Percentiles rank a stretch among this genome's conserved stretches.
phyloP scores from a whole-genome alignment of 1,140 invertebrate species.

The Drosophila insularis region DNA sequence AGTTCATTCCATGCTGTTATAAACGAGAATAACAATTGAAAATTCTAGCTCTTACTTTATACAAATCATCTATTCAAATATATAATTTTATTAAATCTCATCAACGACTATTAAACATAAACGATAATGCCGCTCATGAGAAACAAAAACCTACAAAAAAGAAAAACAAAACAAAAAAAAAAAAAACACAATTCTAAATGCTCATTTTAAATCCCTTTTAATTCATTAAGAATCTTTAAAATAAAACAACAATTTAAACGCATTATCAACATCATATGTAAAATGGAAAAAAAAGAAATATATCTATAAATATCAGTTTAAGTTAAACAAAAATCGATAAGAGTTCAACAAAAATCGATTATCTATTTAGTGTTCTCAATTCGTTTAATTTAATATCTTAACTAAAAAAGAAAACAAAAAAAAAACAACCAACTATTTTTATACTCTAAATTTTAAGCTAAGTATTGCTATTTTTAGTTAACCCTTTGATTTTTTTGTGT shows the following conservation, averaged over 20 bases:
- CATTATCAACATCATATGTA: conserved; percentile 43
- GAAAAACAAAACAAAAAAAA: too few species aligned
- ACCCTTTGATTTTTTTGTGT: conserved; percentile 49
- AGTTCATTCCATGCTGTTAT: conserved; percentile 73
- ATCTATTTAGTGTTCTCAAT: conserved; percentile 60
- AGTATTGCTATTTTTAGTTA: conserved; percentile 77
- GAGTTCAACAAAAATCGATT: conserved; percentile 7
- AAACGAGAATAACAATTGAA: conserved; percentile 50
- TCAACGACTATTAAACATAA: conserved; percentile 4
- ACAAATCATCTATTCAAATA: conserved; percentile 3
- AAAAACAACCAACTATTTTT: conserved; percentile 52
- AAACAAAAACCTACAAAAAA: neutral
- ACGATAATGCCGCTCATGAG: conserved; percentile 13
- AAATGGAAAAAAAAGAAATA: conserved; percentile 28
- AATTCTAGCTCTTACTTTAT: conserved; percentile 27
- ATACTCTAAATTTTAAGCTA: conserved; percentile 74
- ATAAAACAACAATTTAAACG: conserved; percentile 47
- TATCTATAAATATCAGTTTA: conserved; percentile 49
- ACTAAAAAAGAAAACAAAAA: conserved; percentile 30
- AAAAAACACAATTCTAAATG: conserved; percentile 50
- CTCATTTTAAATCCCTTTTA: conserved; percentile 65
- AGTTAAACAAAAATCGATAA: conserved; percentile 47
- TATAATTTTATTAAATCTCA: conserved; percentile 40
- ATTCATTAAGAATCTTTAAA: conserved; percentile 57
- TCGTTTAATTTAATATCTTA: conserved; percentile 64